These are phyloP conservation scores for Campylomormyrus numenius DNA, from an alignment of 2,113 vertebrate species.

Conservation along the genomic window DNA sequence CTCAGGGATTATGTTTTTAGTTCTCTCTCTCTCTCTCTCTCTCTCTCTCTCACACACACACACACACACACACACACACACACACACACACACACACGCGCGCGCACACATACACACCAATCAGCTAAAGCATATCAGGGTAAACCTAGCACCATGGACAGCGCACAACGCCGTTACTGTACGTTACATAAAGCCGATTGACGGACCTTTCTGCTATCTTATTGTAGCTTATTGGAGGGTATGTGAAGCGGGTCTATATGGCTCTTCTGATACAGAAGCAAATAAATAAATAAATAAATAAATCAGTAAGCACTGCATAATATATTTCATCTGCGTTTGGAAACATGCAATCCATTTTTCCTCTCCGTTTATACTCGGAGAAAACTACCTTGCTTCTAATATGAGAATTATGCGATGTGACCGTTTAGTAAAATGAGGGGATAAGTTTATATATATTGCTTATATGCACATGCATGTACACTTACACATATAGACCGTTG, in stretches of 20 bases:
- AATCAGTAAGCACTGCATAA: background rate
- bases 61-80: background rate
- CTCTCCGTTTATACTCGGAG: background rate
- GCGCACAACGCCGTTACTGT: constrained; percentile 40
- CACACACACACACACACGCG: background rate
- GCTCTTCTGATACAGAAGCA: background rate
- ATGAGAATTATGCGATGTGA: background rate
- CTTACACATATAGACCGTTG: background rate
- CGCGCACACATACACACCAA: background rate
- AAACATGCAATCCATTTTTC: background rate
- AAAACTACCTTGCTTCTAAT: background rate
- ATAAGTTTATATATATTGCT: background rate
- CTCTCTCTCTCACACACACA: background rate
- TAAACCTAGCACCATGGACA: constrained; percentile 60
- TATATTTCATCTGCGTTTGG: background rate
- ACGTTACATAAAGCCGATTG: constrained; percentile 40
- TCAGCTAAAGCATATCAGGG: constrained; percentile 14
- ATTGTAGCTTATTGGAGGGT: background rate
- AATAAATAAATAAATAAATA: background rate
- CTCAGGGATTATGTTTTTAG: constrained; percentile 8
- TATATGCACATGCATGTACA: background rate
- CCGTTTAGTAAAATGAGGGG: background rate
- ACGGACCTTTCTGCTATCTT: constrained; percentile 23
- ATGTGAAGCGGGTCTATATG: background rate
- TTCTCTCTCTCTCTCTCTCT: background rate